Base-by-base conservation (phyloP, 2,797 vertebrate species). In the Eleutherodactylus coqui region DNA sequence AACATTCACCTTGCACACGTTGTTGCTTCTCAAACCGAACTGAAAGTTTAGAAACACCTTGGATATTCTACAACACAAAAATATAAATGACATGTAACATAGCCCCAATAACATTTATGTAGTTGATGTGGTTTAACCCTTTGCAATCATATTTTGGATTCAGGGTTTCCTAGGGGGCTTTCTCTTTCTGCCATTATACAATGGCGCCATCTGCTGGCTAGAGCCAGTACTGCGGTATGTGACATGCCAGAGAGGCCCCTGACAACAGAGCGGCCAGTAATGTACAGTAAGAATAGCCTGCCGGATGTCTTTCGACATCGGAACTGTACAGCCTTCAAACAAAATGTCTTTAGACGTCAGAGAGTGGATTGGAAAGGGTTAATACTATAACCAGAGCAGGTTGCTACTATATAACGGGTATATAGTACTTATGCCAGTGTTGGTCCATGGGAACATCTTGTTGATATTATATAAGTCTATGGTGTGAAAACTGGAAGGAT, bases 11-110 rank as follows among this genome's bases (percentile, higher is more conserved):
- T 93, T 93, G 92, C 82, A 93, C 76, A 82, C 89, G 87, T 64
- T 91, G 95, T 88, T 93, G 95, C 92, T 90, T 95, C 80, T 88
- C 89, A 89, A 98, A 93, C 80, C 93, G 94, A 85, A 98, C 90
- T 4, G 97, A 95, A 86, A 97, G 95, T 87, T 94, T 97, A 34
- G 97, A 97, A 87, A 99, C 93, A 45, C 96, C 96, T 91, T 98
- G 97, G 90, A 99, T 97, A 88, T 98, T 99, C 97, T 98, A 90
- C 79, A 91, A 93, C 88, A 69, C 83, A 77, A 14, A 83, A 78
- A 51, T 5, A 43, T 73, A 16, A 21, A 38, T 41, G 2, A n/a
- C 36, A 41, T 6, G 17, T n/a, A 58, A 36, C n/a, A 38, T 29
- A 21, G 41, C 21, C 5, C 13, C 38, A 41, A 5, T 14, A 2